Percentiles rank a stretch among this genome's conserved stretches.
Conservation (phyloP, 2,888 invertebrate genomes). For the Apamea crenata region DNA sequence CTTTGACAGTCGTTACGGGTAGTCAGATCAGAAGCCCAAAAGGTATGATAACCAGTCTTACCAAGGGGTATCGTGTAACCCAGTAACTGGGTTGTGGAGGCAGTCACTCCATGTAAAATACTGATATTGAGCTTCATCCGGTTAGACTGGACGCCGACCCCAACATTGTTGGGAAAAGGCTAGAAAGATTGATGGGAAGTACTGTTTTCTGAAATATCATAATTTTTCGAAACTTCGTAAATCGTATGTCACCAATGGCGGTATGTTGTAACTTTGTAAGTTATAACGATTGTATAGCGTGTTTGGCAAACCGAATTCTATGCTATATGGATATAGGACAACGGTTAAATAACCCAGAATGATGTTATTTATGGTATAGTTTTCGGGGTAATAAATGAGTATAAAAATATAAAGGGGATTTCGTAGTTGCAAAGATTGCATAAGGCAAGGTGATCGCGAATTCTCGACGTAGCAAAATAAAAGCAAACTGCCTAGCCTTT, state of each 20-base stretch:
- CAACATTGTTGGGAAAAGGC: neutral
- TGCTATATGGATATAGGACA: slow-evolving; percentile 26
- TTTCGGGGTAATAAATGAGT: neutral
- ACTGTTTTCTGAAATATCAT: neutral
- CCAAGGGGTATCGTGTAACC: neutral
- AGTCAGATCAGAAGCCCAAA: neutral
- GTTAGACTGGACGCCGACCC: neutral
- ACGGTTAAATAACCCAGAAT: slow-evolving; percentile 25
- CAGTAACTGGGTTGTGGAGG: neutral
- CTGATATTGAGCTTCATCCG: neutral
- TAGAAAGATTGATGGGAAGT: neutral
- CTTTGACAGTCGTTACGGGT: neutral
- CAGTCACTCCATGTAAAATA: neutral
- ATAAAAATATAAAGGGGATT: slow-evolving; percentile 8
- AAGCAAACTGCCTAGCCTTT: neutral
- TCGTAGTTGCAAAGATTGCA: neutral
- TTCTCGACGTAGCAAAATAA: neutral
- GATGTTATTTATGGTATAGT: slow-evolving; percentile 39
- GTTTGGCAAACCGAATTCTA: slow-evolving; percentile 33
- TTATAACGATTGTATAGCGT: slow-evolving; percentile 44
- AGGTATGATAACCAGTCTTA: neutral
- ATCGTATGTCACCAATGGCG: slow-evolving; percentile 15
- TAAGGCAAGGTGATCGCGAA: neutral
- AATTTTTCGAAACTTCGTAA: slow-evolving; percentile 15
- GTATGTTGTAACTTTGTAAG: slow-evolving; percentile 14